Conservation (phyloP, 2,113 vertebrate genomes). For the Copsychus sechellarum region DNA sequence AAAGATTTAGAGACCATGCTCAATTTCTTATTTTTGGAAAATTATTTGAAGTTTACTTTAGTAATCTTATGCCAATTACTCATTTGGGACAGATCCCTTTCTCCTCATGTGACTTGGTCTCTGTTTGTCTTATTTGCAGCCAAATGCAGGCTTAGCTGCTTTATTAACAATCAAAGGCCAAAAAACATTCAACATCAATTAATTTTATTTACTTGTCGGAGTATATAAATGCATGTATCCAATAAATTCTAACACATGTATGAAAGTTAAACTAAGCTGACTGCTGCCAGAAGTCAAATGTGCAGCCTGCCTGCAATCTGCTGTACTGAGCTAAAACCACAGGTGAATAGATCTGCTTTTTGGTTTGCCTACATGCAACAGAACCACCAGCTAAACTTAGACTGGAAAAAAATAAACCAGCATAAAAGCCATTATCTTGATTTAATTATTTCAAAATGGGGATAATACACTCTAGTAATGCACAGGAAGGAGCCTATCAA, state of each 20-base stretch:
- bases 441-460: neutral
- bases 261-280: neutral
- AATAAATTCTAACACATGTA: constrained; percentile 39
- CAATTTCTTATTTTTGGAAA: constrained; percentile 15
- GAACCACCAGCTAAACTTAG: neutral
- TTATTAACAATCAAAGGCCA: constrained; percentile 26
- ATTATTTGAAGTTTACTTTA: constrained; percentile 5
- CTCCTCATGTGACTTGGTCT: neutral
- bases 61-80: constrained; percentile 13
- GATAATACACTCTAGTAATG: neutral
- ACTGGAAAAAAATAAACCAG: neutral
- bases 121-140: neutral
- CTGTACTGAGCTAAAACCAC: neutral
- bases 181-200: constrained; percentile 34
- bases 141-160: neutral
- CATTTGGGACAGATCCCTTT: constrained; percentile 24
- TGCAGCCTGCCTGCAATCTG: neutral
- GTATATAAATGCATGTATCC: neutral
- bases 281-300: neutral
- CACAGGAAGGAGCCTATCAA: neutral
- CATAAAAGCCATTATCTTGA: neutral
- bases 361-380: neutral
- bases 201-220: constrained; percentile 39
- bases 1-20: neutral
- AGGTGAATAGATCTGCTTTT: neutral